Conservation (phyloP, 2,113 vertebrate species). For the Eretmodus cyanostictus region DNA sequence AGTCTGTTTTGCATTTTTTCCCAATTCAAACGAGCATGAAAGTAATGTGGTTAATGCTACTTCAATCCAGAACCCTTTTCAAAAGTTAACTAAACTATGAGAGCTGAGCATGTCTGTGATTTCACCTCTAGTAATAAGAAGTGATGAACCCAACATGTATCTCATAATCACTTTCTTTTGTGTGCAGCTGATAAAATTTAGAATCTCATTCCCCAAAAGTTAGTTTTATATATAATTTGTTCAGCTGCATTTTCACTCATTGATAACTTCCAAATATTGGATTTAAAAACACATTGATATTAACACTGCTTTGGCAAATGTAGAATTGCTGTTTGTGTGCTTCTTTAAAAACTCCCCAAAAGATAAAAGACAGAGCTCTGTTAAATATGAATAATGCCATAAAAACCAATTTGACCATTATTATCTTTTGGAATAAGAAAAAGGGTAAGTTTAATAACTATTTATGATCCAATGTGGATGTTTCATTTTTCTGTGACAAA, state of each 20-base stretch:
- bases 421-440: too few species aligned
- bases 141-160: not conserved
- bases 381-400: too few species aligned
- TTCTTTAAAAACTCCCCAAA: too few species aligned
- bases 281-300: not conserved
- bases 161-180: not conserved
- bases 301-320: not conserved
- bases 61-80: not conserved
- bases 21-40: not conserved
- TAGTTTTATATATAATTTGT: not conserved
- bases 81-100: not conserved
- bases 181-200: not conserved
- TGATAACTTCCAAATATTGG: fast-evolving
- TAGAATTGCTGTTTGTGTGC: too few species aligned
- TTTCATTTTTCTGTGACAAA: too few species aligned
- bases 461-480: too few species aligned
- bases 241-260: not conserved
- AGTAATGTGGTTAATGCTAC: not conserved
- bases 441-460: too few species aligned
- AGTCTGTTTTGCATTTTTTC: not conserved
- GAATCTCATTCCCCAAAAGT: not conserved
- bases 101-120: not conserved
- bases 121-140: not conserved
- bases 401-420: too few species aligned
- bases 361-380: too few species aligned